Conservation (phyloP, 2,113 vertebrate species). For the Sclerurus mexicanus region DNA sequence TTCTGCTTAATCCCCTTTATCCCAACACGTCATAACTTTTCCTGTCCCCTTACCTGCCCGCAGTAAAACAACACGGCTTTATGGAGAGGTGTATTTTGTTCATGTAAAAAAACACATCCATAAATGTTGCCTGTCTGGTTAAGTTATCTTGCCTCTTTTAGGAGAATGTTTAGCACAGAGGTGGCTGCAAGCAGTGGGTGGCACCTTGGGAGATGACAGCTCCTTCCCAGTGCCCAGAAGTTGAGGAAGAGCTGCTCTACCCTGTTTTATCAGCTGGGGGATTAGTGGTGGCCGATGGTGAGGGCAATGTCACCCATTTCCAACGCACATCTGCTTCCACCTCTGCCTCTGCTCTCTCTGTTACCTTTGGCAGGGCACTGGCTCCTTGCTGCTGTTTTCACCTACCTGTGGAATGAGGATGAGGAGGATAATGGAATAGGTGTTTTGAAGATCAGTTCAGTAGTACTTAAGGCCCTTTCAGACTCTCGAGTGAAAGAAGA, state of each 20-base stretch:
- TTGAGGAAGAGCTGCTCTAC: not conserved
- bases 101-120: not conserved
- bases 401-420: not conserved
- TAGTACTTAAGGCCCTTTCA: conserved; percentile 29
- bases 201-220: not conserved
- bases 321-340: not conserved
- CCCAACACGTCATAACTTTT: not conserved
- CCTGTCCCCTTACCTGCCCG: not conserved
- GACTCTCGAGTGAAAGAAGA: not conserved
- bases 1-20: not conserved
- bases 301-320: not conserved
- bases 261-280: not conserved
- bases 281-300: not conserved
- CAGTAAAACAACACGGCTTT: not conserved
- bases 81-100: not conserved
- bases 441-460: conserved; percentile 41
- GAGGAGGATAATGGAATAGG: conserved; percentile 8
- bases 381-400: not conserved
- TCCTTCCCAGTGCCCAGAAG: not conserved
- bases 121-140: not conserved
- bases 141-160: not conserved
- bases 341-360: not conserved
- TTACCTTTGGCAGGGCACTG: not conserved
- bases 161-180: not conserved
- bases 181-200: not conserved